Conservation (phyloP, 1,140 invertebrate genomes). For the Cotesia typhae region DNA sequence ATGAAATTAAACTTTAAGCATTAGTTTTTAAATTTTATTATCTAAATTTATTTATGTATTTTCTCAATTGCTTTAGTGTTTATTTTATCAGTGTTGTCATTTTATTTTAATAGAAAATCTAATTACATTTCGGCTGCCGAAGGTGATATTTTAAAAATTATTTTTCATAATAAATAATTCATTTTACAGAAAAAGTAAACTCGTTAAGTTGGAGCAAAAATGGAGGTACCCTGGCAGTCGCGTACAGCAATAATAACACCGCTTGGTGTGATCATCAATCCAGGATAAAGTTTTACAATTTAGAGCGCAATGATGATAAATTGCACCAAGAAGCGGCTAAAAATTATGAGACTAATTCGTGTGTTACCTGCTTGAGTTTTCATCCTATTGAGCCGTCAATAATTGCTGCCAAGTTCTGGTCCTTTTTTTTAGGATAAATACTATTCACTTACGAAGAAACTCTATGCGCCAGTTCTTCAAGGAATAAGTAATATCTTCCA, state of each 20-base stretch:
- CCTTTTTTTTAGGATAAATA: too few species aligned
- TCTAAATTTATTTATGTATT: too few species aligned
- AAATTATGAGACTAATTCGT: slow-evolving; percentile 56
- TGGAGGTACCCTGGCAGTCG: slow-evolving; percentile 58
- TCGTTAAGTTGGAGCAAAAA: slow-evolving; percentile 60
- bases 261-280: slow-evolving; percentile 62
- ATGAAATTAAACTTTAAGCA: too few species aligned
- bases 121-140: too few species aligned
- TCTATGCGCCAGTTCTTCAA: too few species aligned
- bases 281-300: slow-evolving; percentile 58
- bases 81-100: too few species aligned
- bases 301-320: slow-evolving; percentile 54
- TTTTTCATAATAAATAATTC: neutral
- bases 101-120: too few species aligned
- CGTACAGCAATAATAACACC: slow-evolving; percentile 54
- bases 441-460: too few species aligned
- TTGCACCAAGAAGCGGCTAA: slow-evolving; percentile 46
- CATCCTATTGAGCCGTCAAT: slow-evolving; percentile 63
- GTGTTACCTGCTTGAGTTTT: slow-evolving; percentile 57
- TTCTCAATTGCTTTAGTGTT: too few species aligned
- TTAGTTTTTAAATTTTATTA: too few species aligned
- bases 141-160: too few species aligned
- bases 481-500: too few species aligned
- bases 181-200: slow-evolving; percentile 60
- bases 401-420: slow-evolving; percentile 31